Base-by-base conservation (phyloP, 2,888 invertebrate species). In the Dorcus parallelipipedus region DNA sequence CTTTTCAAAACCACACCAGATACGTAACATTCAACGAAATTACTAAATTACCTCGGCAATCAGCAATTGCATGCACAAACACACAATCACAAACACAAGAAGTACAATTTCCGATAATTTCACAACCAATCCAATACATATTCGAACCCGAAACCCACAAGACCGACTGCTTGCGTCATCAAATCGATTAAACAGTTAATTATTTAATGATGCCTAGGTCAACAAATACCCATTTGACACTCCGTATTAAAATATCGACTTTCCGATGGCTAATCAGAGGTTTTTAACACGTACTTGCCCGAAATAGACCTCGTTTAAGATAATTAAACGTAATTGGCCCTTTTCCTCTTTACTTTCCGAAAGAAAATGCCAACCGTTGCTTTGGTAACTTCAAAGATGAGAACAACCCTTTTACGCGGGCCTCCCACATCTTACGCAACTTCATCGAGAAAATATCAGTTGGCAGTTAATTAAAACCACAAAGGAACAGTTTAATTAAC, bases 151-250 rank as follows among this genome's bases (percentile, higher is more conserved):
- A 33, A 33, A 33, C 26, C 26, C 26, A 33, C 26, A 33, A 33
- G 26, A 33, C 26, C 26, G 41, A 45, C 51, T 20, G 47, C 20
- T 40, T 43, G 40, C 54, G 54, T 54, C 48, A 54, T 26, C 6
- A 39, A 48, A 54, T 40, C 47, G 54, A 48, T 54, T 47, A 20
- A 9, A 33, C 26, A 33, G 26, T 33, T 33, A 33, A 33, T 33
- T 33, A 54, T 54, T 54, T 43, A 54, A 54, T 48, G 38, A 47
- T 54, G 48, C 54, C 48, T 54, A 54, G 54, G 54, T 54, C 54
- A 54, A 54, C 48, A 54, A 33, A 54, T 49, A 26, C 47, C 42
- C 43, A 38, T 47, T 47, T 47, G 54, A 54, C 54, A 54, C 23
- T 33, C 26, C 26, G 7, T 6, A 33, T 33, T 33, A 33, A 33